These are phyloP conservation scores for Hanleya hanleyi DNA, from an alignment of 2,888 invertebrate species.

Conservation along the genomic window DNA sequence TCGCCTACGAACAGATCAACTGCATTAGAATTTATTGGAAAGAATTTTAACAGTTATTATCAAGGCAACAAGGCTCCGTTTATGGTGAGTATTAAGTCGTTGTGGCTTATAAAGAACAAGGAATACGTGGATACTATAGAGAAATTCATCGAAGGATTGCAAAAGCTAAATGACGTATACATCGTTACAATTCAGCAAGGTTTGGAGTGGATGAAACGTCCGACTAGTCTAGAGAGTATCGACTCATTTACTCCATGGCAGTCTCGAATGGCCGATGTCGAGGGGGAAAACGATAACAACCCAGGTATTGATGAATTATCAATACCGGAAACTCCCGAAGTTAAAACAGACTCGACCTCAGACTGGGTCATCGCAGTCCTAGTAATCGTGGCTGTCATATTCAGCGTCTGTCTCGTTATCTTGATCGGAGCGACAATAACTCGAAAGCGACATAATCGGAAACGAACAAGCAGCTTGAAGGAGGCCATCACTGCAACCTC, in stretches of 20 bases:
- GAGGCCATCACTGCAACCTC: not conserved
- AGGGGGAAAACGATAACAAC: too few species aligned
- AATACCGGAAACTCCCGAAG: not conserved
- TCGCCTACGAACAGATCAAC: constrained; percentile 14
- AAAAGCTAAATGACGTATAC: constrained; percentile 23
- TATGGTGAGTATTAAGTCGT: constrained; percentile 85
- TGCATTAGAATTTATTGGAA: constrained; percentile 75
- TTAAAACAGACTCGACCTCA: not conserved
- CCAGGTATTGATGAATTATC: too few species aligned
- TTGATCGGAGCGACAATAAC: not conserved
- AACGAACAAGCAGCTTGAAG: not conserved
- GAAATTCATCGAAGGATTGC: constrained; percentile 17
- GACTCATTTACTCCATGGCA: constrained; percentile 3
- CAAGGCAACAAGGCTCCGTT: constrained; percentile 81
- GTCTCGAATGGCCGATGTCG: not conserved
- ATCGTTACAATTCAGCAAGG: constrained; percentile 17
- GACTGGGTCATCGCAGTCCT: not conserved
- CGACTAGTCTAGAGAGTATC: not conserved
- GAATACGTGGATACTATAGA: constrained; percentile 16
- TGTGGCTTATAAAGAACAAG: constrained; percentile 78
- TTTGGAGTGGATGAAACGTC: constrained; percentile 26
- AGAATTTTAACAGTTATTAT: constrained; percentile 84
- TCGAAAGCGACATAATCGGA: not conserved
- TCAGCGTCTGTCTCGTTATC: not conserved
- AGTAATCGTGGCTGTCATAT: not conserved